Conservation (phyloP, 2,888 invertebrate species). For the Apamea monoglypha region DNA sequence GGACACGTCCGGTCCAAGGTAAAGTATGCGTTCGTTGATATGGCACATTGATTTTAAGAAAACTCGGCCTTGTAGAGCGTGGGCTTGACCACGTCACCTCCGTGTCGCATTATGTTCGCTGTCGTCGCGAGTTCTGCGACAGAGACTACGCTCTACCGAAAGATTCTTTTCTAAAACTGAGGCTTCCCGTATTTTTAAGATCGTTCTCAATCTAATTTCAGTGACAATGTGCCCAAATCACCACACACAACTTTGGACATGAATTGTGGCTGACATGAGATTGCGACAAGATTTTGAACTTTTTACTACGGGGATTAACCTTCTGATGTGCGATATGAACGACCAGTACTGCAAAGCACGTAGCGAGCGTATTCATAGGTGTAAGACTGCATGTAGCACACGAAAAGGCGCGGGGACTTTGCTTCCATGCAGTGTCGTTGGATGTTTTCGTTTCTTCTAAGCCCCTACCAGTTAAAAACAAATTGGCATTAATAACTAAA, state of each 20-base stretch:
- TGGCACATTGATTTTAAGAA: slow-evolving; percentile 23
- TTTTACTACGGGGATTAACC: not conserved
- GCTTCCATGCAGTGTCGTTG: slow-evolving; percentile 11
- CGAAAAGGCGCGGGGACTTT: not conserved
- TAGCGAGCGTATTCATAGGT: not conserved
- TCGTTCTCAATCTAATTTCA: not conserved
- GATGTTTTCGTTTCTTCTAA: not conserved
- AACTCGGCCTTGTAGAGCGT: not conserved
- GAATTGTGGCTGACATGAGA: not conserved
- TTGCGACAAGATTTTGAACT: slow-evolving; percentile 9
- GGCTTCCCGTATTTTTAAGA: not conserved
- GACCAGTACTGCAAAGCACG: slow-evolving; percentile 2
- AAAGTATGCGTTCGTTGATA: slow-evolving; percentile 12
- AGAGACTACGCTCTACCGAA: slow-evolving; percentile 22
- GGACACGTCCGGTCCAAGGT: no score
- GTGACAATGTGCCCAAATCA: not conserved
- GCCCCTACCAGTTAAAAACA: not conserved
- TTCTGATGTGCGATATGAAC: slow-evolving; percentile 25
- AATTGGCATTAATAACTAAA: slow-evolving; percentile 5
- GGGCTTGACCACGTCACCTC: not conserved
- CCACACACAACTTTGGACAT: not conserved
- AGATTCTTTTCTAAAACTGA: not conserved
- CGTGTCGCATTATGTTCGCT: not conserved
- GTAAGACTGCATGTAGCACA: slow-evolving; percentile 16
- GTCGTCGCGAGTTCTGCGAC: not conserved